Base-by-base conservation (phyloP, 2,888 invertebrate genomes). In the Arctia plantaginis region DNA sequence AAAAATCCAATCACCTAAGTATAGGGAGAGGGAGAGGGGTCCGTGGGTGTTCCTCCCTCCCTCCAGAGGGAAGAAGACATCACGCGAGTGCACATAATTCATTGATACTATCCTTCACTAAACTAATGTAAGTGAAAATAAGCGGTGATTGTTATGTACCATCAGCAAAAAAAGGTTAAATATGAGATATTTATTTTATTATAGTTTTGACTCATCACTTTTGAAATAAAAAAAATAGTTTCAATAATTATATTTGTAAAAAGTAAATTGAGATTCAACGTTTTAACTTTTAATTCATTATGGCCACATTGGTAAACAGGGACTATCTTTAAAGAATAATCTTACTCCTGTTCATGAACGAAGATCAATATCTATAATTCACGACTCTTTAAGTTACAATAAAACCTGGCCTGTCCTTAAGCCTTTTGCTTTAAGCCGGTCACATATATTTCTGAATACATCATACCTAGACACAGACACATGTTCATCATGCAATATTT, bases 81-180 rank as follows among this genome's bases (percentile, higher is more conserved):
- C 94, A 95, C 94, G 94, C 93, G 90, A 94, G 85, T 91, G 87
- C 92, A 93, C 93, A 95, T 94, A 94, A 94, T 93, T 94, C 94
- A 95, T 94, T 94, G 94, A 93, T 93, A 93, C 91, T 88, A 91
- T 92, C 92, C 92, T 92, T 87, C 90, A 90, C 91, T 93, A 91
- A 93, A 93, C 94, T 94, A 95, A 95, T 94, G 95, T 92, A 90
- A 94, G 94, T 94, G 94, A 94, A 94, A 94, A 94, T 94, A 94
- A 93, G 92, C 91, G 87, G 87, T 88, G 92, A 91, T 93, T 92
- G 91, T 89, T 81, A 76, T 18, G 90, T 92, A 94, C 69, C 59
- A 93, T 87, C 75, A 72, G 89, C 86, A 92, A 59, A 70, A 64
- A 39, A 72, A 64, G 4, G n/a, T n/a, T n/a, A n/a, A n/a, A n/a